These are phyloP conservation scores for Nothobranchius kuhntae DNA, from an alignment of 2,113 vertebrate species.

Conservation along the genomic window DNA sequence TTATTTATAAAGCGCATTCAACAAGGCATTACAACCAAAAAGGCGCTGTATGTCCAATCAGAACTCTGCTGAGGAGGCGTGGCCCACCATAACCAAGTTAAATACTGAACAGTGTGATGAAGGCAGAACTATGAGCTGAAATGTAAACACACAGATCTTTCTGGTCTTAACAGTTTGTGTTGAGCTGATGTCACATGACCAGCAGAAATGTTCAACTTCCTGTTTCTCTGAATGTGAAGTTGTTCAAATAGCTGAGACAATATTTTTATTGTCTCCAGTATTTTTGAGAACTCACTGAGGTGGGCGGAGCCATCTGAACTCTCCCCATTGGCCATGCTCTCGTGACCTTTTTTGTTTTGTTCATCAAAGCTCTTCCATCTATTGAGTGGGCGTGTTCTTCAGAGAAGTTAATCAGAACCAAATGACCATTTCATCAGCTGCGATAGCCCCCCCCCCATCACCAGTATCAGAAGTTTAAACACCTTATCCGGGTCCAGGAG, in stretches of 20 bases:
- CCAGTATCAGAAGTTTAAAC: no score
- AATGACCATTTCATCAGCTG: neutral
- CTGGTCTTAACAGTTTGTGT: neutral
- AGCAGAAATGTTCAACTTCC: no score
- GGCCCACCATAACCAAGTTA: no score
- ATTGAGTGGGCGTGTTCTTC: neutral
- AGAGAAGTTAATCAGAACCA: constrained; percentile 18
- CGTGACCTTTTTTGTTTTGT: neutral
- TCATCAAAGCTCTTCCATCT: neutral
- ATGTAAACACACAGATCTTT: neutral
- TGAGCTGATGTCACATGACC: no score
- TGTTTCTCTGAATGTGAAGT: neutral
- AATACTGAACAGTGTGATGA: no score
- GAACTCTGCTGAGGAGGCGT: no score
- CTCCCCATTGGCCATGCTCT: neutral
- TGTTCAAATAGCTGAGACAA: neutral
- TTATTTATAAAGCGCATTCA: neutral
- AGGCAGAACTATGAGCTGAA: no score
- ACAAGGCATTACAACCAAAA: neutral
- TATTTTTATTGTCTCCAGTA: neutral
- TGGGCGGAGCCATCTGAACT: neutral
- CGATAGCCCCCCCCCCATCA: constrained; percentile 8
- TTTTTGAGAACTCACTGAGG: neutral
- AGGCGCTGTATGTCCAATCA: neutral
- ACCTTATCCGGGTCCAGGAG: no score